Conservation (phyloP, 1,140 invertebrate species). For the Bombus balteatus region DNA sequence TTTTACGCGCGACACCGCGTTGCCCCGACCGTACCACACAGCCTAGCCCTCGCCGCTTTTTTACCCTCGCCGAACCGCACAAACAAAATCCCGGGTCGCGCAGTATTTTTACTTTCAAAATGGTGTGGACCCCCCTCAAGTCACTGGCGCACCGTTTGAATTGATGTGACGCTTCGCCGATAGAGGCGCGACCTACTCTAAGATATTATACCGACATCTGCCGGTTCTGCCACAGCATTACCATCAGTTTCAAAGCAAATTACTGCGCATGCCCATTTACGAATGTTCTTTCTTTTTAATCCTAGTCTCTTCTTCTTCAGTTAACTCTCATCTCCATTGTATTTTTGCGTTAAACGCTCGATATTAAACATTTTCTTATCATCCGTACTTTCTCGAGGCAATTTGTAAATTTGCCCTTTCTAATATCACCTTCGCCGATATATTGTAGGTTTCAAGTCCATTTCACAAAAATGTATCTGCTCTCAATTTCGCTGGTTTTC, state of each 20-base stretch:
- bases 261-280: slow-evolving; percentile 27
- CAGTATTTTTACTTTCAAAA: slow-evolving; percentile 79
- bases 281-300: background rate
- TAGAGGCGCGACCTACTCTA: slow-evolving; percentile 59
- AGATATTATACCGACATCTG: slow-evolving; percentile 47
- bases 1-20: slow-evolving; percentile 67
- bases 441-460: too few relatives aligned
- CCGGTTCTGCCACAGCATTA: background rate
- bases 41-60: slow-evolving; percentile 53
- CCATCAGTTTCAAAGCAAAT: background rate
- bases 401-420: background rate
- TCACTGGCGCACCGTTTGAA: slow-evolving; percentile 68
- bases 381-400: background rate
- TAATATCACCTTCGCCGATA: background rate
- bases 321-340: background rate
- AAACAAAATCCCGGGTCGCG: slow-evolving; percentile 70
- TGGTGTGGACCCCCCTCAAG: slow-evolving; percentile 65
- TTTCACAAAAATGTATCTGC: background rate
- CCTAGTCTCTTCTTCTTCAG: background rate
- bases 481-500: background rate
- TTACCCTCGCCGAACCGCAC: slow-evolving; percentile 50
- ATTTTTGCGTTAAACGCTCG: background rate
- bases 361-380: background rate
- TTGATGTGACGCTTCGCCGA: slow-evolving; percentile 45
- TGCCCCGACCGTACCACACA: slow-evolving; percentile 36